phyloP scores from a whole-genome alignment of 2,888 invertebrate species.

The Hesperia comma region DNA sequence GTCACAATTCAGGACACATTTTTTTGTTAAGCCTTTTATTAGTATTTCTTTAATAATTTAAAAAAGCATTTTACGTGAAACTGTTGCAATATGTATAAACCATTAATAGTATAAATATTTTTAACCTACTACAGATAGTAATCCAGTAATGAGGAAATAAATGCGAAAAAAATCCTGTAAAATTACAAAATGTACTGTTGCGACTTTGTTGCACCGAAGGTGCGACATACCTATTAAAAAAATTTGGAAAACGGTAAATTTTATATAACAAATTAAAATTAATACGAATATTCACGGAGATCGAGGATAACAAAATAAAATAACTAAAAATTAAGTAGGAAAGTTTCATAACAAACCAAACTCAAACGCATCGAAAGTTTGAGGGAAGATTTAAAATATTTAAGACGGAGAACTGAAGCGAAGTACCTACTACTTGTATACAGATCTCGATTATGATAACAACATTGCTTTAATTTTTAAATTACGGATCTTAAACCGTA shows the following conservation, averaged over 20 bases:
- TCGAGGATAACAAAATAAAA: slow-evolving; percentile 16
- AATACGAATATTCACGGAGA: slow-evolving; percentile 7
- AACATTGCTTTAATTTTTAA: neutral
- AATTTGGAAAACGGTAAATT: neutral
- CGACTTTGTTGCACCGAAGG: too few relatives aligned
- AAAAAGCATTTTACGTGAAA: too few relatives aligned
- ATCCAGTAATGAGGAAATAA: too few relatives aligned
- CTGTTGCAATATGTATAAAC: too few relatives aligned
- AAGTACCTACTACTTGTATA: neutral
- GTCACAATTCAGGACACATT: too few relatives aligned
- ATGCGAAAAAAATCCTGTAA: too few relatives aligned
- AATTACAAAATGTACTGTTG: too few relatives aligned
- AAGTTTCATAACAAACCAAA: slow-evolving; percentile 9
- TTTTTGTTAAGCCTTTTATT: too few relatives aligned
- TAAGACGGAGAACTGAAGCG: slow-evolving; percentile 3
- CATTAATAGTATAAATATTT: too few relatives aligned
- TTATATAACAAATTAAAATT: neutral
- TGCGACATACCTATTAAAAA: too few relatives aligned
- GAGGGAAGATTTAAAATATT: neutral
- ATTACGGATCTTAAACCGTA: neutral
- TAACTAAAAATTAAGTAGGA: slow-evolving; percentile 17
- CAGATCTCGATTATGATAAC: neutral
- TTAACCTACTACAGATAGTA: too few relatives aligned
- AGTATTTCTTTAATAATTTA: too few relatives aligned
- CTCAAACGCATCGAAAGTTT: slow-evolving; percentile 4